phyloP scores from a whole-genome alignment of 2,113 vertebrate species.

The Paraplagusia blochii region DNA sequence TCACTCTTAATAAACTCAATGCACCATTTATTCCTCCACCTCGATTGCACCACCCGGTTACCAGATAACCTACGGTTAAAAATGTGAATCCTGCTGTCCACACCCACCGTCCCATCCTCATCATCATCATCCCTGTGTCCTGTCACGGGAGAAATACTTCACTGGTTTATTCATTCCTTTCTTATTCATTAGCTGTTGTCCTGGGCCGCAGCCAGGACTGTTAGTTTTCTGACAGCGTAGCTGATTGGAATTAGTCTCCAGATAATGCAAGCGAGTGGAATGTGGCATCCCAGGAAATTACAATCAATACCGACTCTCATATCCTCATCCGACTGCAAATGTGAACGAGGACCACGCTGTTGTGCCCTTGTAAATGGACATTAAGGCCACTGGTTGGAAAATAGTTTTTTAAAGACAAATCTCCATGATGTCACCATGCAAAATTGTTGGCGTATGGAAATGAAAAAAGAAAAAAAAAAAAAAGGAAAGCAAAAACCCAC shows the following conservation, averaged over 20 bases:
- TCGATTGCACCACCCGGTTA: too few species aligned
- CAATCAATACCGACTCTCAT: constrained; percentile 73
- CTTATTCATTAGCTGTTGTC: constrained; percentile 57
- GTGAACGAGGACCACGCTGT: constrained; percentile 33
- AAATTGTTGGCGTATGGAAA: background rate
- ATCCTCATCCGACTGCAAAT: constrained; percentile 58
- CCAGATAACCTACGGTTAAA: too few species aligned
- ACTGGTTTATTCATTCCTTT: constrained; percentile 53
- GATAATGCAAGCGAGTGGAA: constrained; percentile 68
- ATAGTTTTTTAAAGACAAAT: constrained; percentile 17
- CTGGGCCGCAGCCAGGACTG: constrained; percentile 42
- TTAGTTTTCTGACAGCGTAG: constrained; percentile 41
- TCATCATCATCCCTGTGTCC: constrained; percentile 44
- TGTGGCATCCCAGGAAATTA: constrained; percentile 66
- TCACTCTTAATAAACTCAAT: too few species aligned
- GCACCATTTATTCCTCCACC: too few species aligned
- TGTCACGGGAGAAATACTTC: constrained; percentile 48
- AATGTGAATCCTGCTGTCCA: too few species aligned
- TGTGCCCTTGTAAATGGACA: constrained; percentile 6
- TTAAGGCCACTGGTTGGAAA: constrained; percentile 4
- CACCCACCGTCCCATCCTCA: constrained; percentile 27
- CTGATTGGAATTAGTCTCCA: constrained; percentile 69
- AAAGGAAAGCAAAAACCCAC: background rate
- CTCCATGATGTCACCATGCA: background rate
- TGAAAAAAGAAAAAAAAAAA: background rate